Base-by-base conservation (phyloP, 1,140 invertebrate species). In the Eciton burchellii region DNA sequence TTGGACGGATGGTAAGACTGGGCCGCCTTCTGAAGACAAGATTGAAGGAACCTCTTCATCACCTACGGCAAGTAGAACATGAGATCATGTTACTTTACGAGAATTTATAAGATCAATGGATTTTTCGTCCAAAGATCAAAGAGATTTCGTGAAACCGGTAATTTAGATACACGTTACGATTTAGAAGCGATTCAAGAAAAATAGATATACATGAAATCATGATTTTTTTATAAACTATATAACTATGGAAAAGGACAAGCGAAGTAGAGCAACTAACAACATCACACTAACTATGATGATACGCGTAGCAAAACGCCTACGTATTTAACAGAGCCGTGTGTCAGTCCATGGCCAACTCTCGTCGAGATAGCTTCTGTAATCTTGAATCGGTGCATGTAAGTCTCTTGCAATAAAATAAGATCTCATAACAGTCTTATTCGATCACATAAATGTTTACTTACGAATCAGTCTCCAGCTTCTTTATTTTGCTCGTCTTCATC, bases 1-100 rank as follows among this genome's bases (percentile, higher is more conserved):
- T 97, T 68, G 96, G 96, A 29, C 94, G 97, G 70, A 97, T 97
- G 94, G 95, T 97, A 11, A 94, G 96, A 21, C 92, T 97, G 14
- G 97, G 97, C 16, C 92, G 96, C 60, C 93, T 97, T 43, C 92
- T 97, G 5, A 95, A 95, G 89, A 95, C 96, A 12, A 94, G 97
- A 52, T 92, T 97, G 19, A 95, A 95, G 82, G 96, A 97, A 84
- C 95, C 96, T 9, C 93, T 96, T 60, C 93, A 94, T 83, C 85
- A 88, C 79, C 89, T 90, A 76, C 79, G 83, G 91, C 90, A 88
- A 85, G 88, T 86, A 84, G 56, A 52, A 85, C 9, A 8, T 66
- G 2, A 3, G 43, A 45, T 84, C n/a, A 4, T 1, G 1, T 26
- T 1, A 5, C 49, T 54, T 77, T n/a, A 79, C 12, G 3, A 77